Base-by-base conservation (phyloP, 2,888 invertebrate genomes). In the Nymphalis c-album region DNA sequence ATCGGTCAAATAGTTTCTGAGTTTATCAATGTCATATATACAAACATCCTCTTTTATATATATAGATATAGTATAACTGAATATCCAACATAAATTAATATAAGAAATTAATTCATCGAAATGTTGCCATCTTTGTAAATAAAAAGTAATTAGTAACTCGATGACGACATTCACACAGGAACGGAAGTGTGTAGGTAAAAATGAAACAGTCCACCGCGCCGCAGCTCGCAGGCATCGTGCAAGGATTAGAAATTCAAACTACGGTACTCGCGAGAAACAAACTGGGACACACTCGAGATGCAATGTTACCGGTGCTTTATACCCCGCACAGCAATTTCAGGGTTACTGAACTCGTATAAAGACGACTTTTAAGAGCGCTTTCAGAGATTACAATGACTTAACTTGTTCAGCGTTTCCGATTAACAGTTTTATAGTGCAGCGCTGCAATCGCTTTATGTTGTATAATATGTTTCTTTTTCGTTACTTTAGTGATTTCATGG, bases 321-420 rank as follows among this genome's bases (percentile, higher is more conserved):
- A 72, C 75, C 72, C 77, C 75, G 74, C 76, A 71, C 73, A 71
- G 74, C 74, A 70, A 68, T 72, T 73, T 70, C 73, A 80, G 80
- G 80, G 82, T 80, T 80, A 78, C 82, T 87, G 84, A 87, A 74
- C 85, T 85, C 80, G 59, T 63, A 67, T 45, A 67, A 59, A 63
- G 62, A 67, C 57, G 55, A 63, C 57, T 47, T 46, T 63, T 46
- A 60, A 63, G 60, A 64, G 55, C 51, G 60, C 64, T 64, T 64
- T 60, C 55, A 68, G 48, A 55, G 68, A 68, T 68, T 63, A 63
- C 67, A 68, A 63, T 55, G 55, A 35, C 59, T 68, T 70, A 64
- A 62, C 64, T 67, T 67, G 65, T 72, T 61, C 66, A 68, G 69
- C 62, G 68, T 62, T 67, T 71, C 66, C 65, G 65, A 65, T 65